Evolutionary conservation across 2,113 vertebrate species (phyloP).

Genomic region (Peromyscus leucopus): DNA sequence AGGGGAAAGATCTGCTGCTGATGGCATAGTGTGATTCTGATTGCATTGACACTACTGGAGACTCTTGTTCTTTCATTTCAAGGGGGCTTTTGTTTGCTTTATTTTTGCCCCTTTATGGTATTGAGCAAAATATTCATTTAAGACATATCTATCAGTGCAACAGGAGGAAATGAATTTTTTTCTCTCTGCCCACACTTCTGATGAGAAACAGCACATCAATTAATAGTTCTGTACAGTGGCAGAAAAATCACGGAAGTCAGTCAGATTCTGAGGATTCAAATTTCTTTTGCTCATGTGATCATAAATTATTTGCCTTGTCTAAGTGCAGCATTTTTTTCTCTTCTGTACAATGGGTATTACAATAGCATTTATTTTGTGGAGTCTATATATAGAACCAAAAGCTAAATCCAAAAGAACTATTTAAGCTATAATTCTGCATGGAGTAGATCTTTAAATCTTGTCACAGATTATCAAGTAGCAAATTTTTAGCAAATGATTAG

Average conservation of each 20-base stretch:
- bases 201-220: conserved; percentile 17
- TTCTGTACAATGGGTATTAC: background rate
- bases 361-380: background rate
- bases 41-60: background rate
- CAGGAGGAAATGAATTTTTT: background rate
- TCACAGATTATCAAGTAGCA: background rate
- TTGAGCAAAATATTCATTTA: conserved; percentile 28
- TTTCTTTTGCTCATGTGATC: background rate
- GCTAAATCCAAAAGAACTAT: background rate
- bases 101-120: background rate
- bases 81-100: background rate
- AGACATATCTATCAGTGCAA: background rate
- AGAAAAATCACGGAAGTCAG: conserved; percentile 4
- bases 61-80: background rate
- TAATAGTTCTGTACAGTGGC: background rate
- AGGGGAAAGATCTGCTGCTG: background rate
- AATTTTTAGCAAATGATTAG: background rate
- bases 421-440: background rate
- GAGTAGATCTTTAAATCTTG: background rate
- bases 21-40: background rate
- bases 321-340: conserved; percentile 55
- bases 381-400: background rate
- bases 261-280: background rate
- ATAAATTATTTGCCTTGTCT: conserved; percentile 2
- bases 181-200: conserved; percentile 2